Evolutionary conservation across 2,797 vertebrate genomes (phyloP), one percentile per base, ranked within the genome.

Genomic region (Epinephelus malabaricus): DNA sequence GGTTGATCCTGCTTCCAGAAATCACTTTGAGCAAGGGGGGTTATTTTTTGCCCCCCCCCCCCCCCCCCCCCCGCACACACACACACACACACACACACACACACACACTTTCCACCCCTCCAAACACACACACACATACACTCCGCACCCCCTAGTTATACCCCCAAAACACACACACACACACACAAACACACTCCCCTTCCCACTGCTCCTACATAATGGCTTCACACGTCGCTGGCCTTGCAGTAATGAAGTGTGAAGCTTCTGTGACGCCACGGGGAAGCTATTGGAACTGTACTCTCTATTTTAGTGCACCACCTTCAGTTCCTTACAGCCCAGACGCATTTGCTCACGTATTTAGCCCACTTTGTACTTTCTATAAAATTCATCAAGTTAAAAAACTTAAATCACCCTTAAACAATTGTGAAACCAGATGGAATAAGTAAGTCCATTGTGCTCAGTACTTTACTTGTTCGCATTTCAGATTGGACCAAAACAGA

Each of bases 161-260:
- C 51, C 45, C 61, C 21, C 40, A 73, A n/a, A n/a, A n/a, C n/a
- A 69, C 43, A 46, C 25, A 17, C 27, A 54, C 34, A n/a, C 21
- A 13, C 40, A 70, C 43, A 82, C 47, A 23, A 8, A n/a, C 17
- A 21, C 34, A 4, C 25, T 45, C 55, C 58, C 70, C 64, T 78
- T 84, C 76, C 74, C 30, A 67, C 74, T 83, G 83, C 79, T 91
- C 70, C 85, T 72, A 85, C 81, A 87, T 89, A 86, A 93, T 89
- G 90, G 85, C 75, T 93, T 93, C 82, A 86, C 89, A 93, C 84
- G 18, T 92, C 25, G 55, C 77, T 89, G 88, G 89, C 86, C 83
- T 88, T 76, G 84, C 90, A 81, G 85, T 94, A 93, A 94, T 94
- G 89, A 93, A 91, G 92, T 90, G 89, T 91, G 89, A 94, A 89